Percentiles rank a stretch among this genome's conserved stretches.
Evolutionary conservation across 2,113 vertebrate species (phyloP).

Genomic region (Cinclus cinclus): DNA sequence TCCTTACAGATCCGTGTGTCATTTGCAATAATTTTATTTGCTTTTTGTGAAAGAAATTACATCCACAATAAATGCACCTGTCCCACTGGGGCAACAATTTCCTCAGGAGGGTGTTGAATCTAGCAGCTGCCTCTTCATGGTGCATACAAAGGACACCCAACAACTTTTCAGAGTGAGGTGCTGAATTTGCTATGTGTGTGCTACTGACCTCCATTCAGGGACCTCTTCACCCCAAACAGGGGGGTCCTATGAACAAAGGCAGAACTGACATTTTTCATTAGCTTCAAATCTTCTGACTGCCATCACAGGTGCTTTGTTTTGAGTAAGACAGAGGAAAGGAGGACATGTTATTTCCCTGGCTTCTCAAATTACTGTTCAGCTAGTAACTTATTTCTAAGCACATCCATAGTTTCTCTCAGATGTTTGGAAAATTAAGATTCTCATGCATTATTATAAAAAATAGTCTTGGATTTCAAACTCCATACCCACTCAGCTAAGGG

Average conservation of each 20-base stretch:
- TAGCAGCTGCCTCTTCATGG: neutral
- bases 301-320: neutral
- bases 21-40: neutral
- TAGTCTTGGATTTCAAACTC: neutral
- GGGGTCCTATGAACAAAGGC: neutral
- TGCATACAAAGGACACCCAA: neutral
- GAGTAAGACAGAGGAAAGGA: neutral
- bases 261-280: neutral
- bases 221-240: neutral
- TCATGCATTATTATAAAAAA: neutral
- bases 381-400: neutral
- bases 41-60: neutral
- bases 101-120: neutral
- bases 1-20: neutral
- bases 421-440: neutral
- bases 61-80: neutral
- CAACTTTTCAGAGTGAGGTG: neutral
- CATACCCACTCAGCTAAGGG: neutral
- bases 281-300: neutral
- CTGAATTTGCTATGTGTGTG: slow-evolving; percentile 19
- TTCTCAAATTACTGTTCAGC: neutral
- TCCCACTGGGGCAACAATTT: neutral
- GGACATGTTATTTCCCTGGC: neutral
- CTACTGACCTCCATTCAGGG: neutral
- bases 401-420: neutral